Conservation (phyloP, 2,113 vertebrate species). For the Zapus hudsonius region DNA sequence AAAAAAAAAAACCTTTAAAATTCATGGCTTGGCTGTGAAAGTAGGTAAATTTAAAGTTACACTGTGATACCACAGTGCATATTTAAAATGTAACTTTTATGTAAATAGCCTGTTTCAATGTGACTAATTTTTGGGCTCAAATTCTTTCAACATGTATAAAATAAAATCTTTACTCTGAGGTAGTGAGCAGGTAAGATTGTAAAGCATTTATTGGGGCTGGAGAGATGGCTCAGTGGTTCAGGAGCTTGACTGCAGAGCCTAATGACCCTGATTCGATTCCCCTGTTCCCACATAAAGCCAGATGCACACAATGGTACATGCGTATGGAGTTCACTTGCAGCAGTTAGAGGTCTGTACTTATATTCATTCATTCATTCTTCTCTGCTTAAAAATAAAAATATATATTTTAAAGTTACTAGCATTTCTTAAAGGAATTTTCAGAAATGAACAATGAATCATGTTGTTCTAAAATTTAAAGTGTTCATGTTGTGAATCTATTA, state of each 20-base stretch:
- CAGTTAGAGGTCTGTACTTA: too few species aligned
- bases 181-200: conserved; percentile 21
- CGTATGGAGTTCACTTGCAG: too few species aligned
- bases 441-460: conserved; percentile 38
- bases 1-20: conserved; percentile 54
- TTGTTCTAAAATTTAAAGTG: conserved; percentile 42
- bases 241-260: too few species aligned
- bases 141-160: conserved; percentile 49
- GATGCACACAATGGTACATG: too few species aligned
- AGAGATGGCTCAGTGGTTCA: too few species aligned
- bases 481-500: conserved; percentile 49
- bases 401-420: conserved; percentile 64
- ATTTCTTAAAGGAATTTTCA: conserved; percentile 63
- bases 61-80: conserved; percentile 53
- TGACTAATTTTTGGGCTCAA: conserved; percentile 57
- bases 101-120: conserved; percentile 52
- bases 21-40: conserved; percentile 10
- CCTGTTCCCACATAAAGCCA: too few species aligned
- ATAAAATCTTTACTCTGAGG: conserved; percentile 57
- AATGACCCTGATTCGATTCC: too few species aligned
- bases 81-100: conserved; percentile 16
- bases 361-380: too few species aligned
- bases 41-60: conserved; percentile 48
- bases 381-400: too few species aligned
- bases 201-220: too few species aligned